Base-by-base conservation (phyloP, 2,888 invertebrate genomes). In the Graphium colonna region DNA sequence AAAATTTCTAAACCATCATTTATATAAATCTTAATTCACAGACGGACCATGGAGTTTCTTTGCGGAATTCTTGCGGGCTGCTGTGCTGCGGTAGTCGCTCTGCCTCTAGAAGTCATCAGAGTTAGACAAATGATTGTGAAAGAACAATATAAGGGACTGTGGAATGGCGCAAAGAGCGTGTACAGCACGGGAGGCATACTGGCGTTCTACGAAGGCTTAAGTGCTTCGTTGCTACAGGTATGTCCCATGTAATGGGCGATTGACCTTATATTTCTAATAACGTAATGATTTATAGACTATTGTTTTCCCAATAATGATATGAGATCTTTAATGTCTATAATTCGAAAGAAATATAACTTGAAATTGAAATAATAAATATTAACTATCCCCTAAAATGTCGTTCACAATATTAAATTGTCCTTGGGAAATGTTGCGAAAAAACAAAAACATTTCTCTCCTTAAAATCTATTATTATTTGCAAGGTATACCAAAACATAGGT, bases 61-160 rank as follows among this genome's bases (percentile, higher is more conserved):
- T 77, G 84, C 47, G 88, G 88, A 0, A 57, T 74, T 0, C 51
- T 73, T 1, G 74, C 87, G 0, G 88, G 88, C 0, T 75, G 75
- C 33, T 67, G 62, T 21, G 75, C 74, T 28, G 75, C 81, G 0
- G 59, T 75, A 0, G 44, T 86, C 0, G 74, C 76, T 5, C 60
- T 73, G 0, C 88, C 88, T 0, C 47, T 89, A 8, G 88, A 89
- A 53, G 87, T 89, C 40, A 75, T 89, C 17, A 68, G 88, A 31
- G 76, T 83, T 0, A 68, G 88, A 0, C 88, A 89, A 60, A 84
- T 87, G 67, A n/a, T 88, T 0, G 72, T 76, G 9, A 74, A 76
- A 51, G 66, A 76, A 0, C 88, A 87, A 55, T 89, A 88, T 59
- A 67, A 56, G 0, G 82, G 82, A 0, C 1, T 85, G 0, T 1